Conservation (phyloP, 2,113 vertebrate species). For the Herpailurus yagouaroundi region DNA sequence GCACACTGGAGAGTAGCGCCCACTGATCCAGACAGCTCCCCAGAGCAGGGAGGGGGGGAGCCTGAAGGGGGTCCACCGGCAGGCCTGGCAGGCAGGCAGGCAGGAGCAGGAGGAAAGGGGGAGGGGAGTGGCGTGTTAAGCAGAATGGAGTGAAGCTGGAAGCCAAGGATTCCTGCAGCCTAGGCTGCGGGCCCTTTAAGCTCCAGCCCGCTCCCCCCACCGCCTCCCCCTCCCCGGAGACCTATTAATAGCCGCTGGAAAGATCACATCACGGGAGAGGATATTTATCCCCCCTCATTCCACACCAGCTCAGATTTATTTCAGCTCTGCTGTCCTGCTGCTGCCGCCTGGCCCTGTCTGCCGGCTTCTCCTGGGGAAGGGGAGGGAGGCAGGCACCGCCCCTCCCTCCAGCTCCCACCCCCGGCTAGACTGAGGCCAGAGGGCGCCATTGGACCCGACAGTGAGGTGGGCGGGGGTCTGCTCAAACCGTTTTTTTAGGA, state of each 20-base stretch:
- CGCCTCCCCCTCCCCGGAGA: conserved; percentile 86
- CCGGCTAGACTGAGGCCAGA: conserved; percentile 34
- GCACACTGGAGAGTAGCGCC: conserved; percentile 23
- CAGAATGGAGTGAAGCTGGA: neutral
- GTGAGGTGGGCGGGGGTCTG: conserved; percentile 29
- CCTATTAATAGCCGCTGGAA: conserved; percentile 92
- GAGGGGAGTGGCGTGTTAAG: neutral
- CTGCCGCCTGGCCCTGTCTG: conserved; percentile 86
- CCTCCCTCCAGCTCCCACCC: conserved; percentile 40
- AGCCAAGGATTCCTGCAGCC: conserved; percentile 76
- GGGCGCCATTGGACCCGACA: conserved; percentile 3
- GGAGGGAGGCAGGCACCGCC: conserved; percentile 76
- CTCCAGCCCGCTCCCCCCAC: conserved; percentile 83
- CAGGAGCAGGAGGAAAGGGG: conserved; percentile 29
- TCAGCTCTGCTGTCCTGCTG: conserved; percentile 85
- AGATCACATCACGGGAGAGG: conserved; percentile 90
- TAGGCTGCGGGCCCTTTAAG: conserved; percentile 88
- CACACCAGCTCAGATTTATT: conserved; percentile 91
- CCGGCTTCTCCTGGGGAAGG: conserved; percentile 75
- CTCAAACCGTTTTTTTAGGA: neutral
- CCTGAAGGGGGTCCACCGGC: conserved; percentile 42
- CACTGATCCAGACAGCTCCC: conserved; percentile 52
- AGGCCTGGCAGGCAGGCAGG: conserved; percentile 75
- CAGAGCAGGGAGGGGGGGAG: neutral
- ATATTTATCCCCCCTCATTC: conserved; percentile 88